Evolutionary conservation across 2,888 invertebrate species (phyloP).

Genomic region (Pegoplata infirma): DNA sequence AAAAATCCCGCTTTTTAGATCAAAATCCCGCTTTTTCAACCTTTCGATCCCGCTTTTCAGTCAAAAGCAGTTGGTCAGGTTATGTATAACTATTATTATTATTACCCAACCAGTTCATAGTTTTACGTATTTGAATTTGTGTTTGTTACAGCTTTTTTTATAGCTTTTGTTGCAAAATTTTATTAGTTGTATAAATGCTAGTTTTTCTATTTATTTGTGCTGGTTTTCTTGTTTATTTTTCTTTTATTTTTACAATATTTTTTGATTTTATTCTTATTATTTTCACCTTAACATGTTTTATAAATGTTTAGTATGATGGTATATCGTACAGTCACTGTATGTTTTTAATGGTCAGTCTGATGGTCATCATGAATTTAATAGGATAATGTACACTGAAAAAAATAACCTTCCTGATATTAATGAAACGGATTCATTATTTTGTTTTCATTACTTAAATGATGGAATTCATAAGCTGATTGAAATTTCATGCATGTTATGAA

Average conservation of each 20-base stretch:
- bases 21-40: not conserved
- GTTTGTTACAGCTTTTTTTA: not conserved
- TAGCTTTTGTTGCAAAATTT: slow-evolving; percentile 18
- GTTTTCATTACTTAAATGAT: too few relatives aligned
- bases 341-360: slow-evolving; percentile 55
- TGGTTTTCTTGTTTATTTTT: not conserved
- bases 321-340: too few relatives aligned
- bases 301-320: slow-evolving; percentile 6
- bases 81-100: too few relatives aligned
- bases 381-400: too few relatives aligned
- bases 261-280: slow-evolving; percentile 52
- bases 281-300: slow-evolving; percentile 33
- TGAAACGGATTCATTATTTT: too few relatives aligned
- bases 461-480: too few relatives aligned
- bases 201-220: slow-evolving; percentile 10
- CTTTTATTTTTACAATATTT: slow-evolving; percentile 36
- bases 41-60: not conserved
- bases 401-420: too few relatives aligned
- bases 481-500: too few relatives aligned
- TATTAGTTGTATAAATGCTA: slow-evolving; percentile 20
- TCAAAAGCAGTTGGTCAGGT: slow-evolving; percentile 20
- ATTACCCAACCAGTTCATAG: slow-evolving; percentile 20
- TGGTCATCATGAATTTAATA: slow-evolving; percentile 47
- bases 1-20: too few relatives aligned
- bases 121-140: slow-evolving; percentile 21